Base-by-base conservation (phyloP, 2,113 vertebrate genomes). In the Ochotona curzoniae region DNA sequence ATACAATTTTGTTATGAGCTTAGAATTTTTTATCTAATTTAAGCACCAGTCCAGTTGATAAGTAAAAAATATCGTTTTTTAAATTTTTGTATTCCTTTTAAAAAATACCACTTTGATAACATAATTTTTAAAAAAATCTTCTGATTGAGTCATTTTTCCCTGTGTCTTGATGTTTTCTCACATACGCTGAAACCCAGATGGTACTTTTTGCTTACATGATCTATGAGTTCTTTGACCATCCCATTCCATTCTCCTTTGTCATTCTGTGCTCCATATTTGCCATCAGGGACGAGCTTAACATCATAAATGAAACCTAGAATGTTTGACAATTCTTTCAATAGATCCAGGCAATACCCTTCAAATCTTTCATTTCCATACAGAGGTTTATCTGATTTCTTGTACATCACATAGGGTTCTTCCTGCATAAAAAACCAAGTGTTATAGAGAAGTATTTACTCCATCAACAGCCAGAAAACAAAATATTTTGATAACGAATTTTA, bases 221-320 rank as follows among this genome's bases (percentile, higher is more conserved):
- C 99, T 69, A 99, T 99, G 93, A 99, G 99, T 21, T 99, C 99
- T 90, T 99, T 98, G 96, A 99, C 99, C 99, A 99, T 99, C 38
- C 99, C 99, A 38, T 99, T 99, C 99, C 99, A 99, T 95, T 99
- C 99, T 61, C 99, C 99, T 95, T 99, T 99, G 98, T 99, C 99
- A 82, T 99, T 99, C 97, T 99, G 99, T 12, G 99, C 99, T 93
- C 99, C 99, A 0, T 99, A 99, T 98, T 99, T 99, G 57, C 99
- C 99, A n/a, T 99, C 99, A 15, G 99, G 98, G 83, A 99, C 99
- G 8, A 99, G 98, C 94, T 99, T 99, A 69, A 99, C 99, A 96
- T 99, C 99, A 1, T 99, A 99, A 87, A 99, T 98, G 95, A 99
- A 99, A 90, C 99, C 99, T 90, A 99, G 97, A 87, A 99, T 99